Conservation (phyloP, 1,140 invertebrate genomes). For the Cotesia vestalis region DNA sequence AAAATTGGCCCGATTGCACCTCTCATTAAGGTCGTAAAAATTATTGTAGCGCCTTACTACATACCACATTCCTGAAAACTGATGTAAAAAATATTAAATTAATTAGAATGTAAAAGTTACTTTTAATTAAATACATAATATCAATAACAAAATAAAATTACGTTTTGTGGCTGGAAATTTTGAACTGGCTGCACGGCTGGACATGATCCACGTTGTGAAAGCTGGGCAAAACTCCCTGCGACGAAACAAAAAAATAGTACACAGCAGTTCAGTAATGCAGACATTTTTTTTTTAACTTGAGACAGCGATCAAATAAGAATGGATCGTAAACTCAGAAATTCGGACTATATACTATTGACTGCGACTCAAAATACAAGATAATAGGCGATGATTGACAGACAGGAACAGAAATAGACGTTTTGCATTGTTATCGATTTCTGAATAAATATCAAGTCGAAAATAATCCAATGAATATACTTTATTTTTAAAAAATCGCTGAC, state of each 20-base stretch:
- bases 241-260: not conserved
- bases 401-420: too few relatives aligned
- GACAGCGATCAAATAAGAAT: not conserved
- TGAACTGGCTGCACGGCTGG: not conserved
- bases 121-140: too few relatives aligned
- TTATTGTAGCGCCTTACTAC: not conserved
- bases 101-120: too few relatives aligned
- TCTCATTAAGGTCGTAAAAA: not conserved
- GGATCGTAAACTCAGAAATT: too few relatives aligned
- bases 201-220: not conserved
- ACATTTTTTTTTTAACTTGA: not conserved
- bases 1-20: not conserved
- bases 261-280: not conserved
- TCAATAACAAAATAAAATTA: not conserved
- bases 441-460: too few relatives aligned
- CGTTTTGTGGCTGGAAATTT: not conserved
- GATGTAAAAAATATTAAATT: not conserved
- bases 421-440: too few relatives aligned
- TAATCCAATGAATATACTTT: too few relatives aligned
- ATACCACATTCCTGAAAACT: conserved; percentile 15
- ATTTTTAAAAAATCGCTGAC: too few relatives aligned
- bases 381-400: too few relatives aligned
- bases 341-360: too few relatives aligned
- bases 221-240: not conserved
- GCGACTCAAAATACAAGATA: too few relatives aligned